A percentile compares a stretch with the other conserved stretches of the same genome.
phyloP scores from a whole-genome alignment of 2,797 vertebrate genomes.

The Pseudocheirus occidentalis region DNA sequence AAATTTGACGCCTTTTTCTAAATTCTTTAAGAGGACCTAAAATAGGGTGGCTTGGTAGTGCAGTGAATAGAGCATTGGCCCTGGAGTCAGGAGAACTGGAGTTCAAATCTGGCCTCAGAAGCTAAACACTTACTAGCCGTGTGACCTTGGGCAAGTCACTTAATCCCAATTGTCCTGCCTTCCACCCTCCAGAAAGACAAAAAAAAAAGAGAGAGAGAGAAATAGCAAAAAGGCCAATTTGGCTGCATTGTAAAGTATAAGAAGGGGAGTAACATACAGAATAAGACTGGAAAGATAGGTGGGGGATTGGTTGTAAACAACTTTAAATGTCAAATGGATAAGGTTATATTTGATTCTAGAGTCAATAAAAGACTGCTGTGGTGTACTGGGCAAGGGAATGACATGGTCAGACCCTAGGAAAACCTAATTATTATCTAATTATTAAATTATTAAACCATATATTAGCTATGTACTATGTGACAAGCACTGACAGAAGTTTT shows the following conservation, averaged over 20 bases:
- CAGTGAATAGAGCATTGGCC: too few species aligned
- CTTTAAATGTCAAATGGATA: not conserved
- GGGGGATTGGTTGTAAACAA: not conserved
- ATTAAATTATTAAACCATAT: not conserved
- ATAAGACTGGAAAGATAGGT: not conserved
- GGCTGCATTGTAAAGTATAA: not conserved
- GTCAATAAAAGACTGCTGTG: not conserved
- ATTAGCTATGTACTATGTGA: not conserved
- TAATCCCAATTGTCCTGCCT: too few species aligned
- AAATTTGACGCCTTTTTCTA: slow-evolving; percentile 71
- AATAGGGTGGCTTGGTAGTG: slow-evolving; percentile 16
- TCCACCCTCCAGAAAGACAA: too few species aligned
- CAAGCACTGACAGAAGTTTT: not conserved
- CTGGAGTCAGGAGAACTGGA: too few species aligned
- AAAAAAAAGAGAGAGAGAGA: not conserved
- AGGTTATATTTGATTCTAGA: not conserved
- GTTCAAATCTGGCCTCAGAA: too few species aligned
- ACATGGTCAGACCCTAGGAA: not conserved
- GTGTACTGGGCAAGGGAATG: not conserved
- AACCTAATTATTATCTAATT: not conserved
- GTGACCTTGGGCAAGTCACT: too few species aligned
- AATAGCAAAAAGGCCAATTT: not conserved
- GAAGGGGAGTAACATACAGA: not conserved
- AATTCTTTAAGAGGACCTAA: slow-evolving; percentile 60
- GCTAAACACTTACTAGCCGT: too few species aligned